phyloP scores from a whole-genome alignment of 2,888 invertebrate genomes.

The Synanthedon myopaeformis region DNA sequence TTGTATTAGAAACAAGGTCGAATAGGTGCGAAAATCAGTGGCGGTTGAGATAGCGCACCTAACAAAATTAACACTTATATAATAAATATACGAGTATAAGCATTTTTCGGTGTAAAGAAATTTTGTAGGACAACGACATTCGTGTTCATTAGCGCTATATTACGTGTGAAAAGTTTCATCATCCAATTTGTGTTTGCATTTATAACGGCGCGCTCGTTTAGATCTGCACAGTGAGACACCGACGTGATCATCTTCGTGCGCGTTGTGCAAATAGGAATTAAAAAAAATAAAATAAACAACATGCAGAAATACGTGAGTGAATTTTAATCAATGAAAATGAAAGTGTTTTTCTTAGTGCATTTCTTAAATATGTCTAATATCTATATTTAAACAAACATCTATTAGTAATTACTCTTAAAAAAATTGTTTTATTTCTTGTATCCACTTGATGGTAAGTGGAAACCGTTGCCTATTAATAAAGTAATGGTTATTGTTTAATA shows the following conservation, averaged over 20 bases:
- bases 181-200: conserved; percentile 35
- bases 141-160: conserved; percentile 51
- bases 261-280: conserved; percentile 14
- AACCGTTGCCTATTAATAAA: neutral
- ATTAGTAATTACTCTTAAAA: neutral
- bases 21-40: neutral
- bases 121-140: conserved; percentile 25
- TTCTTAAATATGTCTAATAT: too few species aligned
- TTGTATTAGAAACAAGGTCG: neutral
- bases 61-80: neutral
- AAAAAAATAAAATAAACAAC: conserved; percentile 15
- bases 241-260: conserved; percentile 20
- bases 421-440: neutral
- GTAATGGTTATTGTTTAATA: too few species aligned
- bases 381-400: too few species aligned
- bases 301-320: conserved; percentile 51
- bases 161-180: conserved; percentile 39
- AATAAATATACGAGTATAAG: neutral
- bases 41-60: neutral
- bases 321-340: neutral
- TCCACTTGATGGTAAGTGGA: neutral
- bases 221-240: conserved; percentile 30
- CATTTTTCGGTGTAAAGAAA: conserved; percentile 3
- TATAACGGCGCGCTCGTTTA: conserved; percentile 24
- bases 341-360: too few species aligned